A percentile compares a stretch with the other conserved stretches of the same genome.
Evolutionary conservation across 2,888 invertebrate species (phyloP).

Genomic region (Gari tellinella): DNA sequence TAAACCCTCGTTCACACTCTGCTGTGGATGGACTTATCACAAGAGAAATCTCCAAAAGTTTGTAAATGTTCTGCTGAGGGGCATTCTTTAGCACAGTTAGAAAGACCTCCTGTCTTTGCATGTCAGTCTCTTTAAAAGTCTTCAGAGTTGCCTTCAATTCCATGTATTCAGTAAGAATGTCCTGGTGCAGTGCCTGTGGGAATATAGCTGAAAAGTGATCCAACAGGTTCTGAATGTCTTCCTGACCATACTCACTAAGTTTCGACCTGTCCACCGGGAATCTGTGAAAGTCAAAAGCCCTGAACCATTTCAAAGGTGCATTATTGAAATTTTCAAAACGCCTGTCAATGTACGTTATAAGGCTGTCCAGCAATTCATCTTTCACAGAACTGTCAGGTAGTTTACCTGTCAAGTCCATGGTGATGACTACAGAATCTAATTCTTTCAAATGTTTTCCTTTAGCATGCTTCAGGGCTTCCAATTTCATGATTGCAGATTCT

Average conservation of each 20-base stretch:
- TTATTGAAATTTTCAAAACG: too few species aligned
- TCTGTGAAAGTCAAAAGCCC: slow-evolving; percentile 19
- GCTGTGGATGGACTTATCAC: not conserved
- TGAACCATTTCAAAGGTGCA: slow-evolving; percentile 23
- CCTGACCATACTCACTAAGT: slow-evolving; percentile 15
- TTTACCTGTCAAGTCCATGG: not conserved
- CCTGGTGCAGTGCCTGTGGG: not conserved
- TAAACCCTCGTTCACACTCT: slow-evolving; percentile 11
- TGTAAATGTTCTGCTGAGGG: not conserved
- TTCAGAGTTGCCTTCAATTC: not conserved
- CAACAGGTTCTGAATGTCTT: slow-evolving; percentile 16
- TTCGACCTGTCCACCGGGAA: slow-evolving; percentile 18
- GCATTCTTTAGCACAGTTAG: not conserved
- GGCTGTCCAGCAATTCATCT: slow-evolving; percentile 13
- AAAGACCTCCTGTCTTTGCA: not conserved
- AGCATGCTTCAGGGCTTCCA: too few species aligned
- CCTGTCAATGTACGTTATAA: slow-evolving; percentile 22
- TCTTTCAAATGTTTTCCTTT: too few species aligned
- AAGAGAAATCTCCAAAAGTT: not conserved
- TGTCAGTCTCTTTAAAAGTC: not conserved
- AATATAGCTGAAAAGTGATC: slow-evolving; percentile 7
- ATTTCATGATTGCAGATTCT: too few species aligned
- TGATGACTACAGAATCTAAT: not conserved
- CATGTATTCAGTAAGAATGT: slow-evolving; percentile 4
- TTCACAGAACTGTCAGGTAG: too few species aligned